These are phyloP conservation scores for Pollenia amentaria DNA, from an alignment of 2,888 invertebrate species.

Conservation along the genomic window DNA sequence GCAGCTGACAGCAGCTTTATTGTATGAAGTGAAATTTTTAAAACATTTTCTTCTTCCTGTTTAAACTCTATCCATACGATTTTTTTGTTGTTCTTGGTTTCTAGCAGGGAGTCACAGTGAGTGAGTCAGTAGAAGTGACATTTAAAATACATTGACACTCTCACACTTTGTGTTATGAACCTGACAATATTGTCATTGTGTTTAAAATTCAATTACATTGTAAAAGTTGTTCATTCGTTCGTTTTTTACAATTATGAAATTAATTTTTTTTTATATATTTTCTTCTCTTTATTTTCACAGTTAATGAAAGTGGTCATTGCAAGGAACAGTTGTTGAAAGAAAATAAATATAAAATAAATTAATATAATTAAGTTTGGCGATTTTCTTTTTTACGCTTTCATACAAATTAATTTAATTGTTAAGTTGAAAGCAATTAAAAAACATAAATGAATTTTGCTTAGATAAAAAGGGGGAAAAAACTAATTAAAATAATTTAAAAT, in stretches of 20 bases:
- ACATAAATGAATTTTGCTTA: too few species aligned
- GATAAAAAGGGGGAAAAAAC: too few species aligned
- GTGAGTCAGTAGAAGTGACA: constrained; percentile 11
- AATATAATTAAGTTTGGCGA: constrained; percentile 43
- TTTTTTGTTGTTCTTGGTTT: constrained; percentile 4
- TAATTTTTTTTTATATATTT: constrained; percentile 17
- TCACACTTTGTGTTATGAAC: constrained; percentile 38
- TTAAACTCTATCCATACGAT: not conserved
- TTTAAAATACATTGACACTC: constrained; percentile 64
- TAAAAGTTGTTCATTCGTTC: constrained; percentile 43
- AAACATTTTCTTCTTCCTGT: constrained; percentile 17
- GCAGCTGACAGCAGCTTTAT: constrained; percentile 33
- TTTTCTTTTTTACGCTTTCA: not conserved
- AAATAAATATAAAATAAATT: constrained; percentile 31
- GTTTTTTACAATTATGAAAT: constrained; percentile 55
- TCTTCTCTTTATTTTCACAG: not conserved
- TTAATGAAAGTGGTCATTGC: constrained; percentile 50
- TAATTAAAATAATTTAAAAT: too few species aligned
- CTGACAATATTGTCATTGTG: constrained; percentile 67
- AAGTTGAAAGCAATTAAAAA: constrained; percentile 48
- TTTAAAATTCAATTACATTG: constrained; percentile 71
- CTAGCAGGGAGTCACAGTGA: not conserved
- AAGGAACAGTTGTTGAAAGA: constrained; percentile 4
- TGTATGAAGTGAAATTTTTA: constrained; percentile 22
- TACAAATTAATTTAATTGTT: constrained; percentile 19